phyloP scores from a whole-genome alignment of 2,888 invertebrate genomes.

The Schizaphis graminum region DNA sequence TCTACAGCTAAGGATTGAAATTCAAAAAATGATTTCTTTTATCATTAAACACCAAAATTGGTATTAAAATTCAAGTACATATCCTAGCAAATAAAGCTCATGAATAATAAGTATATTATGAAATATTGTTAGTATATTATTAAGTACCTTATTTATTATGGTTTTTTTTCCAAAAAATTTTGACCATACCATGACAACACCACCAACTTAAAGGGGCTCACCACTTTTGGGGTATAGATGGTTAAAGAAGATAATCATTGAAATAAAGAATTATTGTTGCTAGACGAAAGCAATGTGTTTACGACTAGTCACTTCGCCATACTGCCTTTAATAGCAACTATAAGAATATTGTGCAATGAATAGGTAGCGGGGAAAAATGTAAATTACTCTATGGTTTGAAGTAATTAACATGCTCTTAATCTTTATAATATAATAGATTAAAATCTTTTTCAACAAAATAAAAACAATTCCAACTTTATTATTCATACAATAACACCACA shows the following conservation, averaged over 20 bases:
- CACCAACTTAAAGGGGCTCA: background rate
- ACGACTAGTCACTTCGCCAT: background rate
- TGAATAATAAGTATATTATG: too few species aligned
- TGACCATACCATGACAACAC: background rate
- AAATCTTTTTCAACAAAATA: background rate
- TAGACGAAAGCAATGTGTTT: background rate
- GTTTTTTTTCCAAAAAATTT: background rate
- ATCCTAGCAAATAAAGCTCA: too few species aligned
- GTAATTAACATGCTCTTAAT: background rate
- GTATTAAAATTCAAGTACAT: too few species aligned
- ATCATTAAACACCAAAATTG: too few species aligned
- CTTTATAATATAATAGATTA: background rate
- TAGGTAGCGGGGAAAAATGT: background rate
- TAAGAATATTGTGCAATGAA: background rate
- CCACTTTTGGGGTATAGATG: background rate
- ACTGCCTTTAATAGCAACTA: background rate
- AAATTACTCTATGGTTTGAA: background rate
- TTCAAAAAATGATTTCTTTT: background rate
- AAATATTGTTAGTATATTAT: too few species aligned
- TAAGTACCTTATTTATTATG: background rate
- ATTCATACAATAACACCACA: slow-evolving; percentile 63
- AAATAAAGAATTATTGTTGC: background rate
- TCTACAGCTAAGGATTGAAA: background rate
- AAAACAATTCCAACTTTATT: slow-evolving; percentile 62
- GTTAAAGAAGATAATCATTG: background rate